phyloP scores from a whole-genome alignment of 2,797 vertebrate genomes.

The Dipus sagitta region DNA sequence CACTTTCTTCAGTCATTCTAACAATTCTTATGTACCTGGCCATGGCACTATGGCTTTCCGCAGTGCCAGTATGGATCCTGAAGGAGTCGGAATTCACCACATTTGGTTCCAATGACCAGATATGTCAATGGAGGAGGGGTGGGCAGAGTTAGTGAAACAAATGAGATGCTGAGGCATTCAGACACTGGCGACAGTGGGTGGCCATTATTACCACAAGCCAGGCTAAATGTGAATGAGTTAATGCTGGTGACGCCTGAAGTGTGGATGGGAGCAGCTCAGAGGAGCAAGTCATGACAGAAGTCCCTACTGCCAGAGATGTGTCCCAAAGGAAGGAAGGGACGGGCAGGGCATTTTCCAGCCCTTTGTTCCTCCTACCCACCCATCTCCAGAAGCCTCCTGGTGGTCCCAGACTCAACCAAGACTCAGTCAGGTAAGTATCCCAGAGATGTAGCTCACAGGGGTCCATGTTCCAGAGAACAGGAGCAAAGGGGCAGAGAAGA shows the following conservation, averaged over 20 bases:
- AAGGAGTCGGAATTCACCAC: background rate
- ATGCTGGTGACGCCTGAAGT: background rate
- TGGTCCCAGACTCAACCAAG: background rate
- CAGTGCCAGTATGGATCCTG: background rate
- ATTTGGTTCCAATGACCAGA: background rate
- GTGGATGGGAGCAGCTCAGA: background rate
- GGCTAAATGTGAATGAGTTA: background rate
- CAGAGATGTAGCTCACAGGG: no score
- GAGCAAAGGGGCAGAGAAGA: no score
- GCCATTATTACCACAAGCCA: no score
- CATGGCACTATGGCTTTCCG: background rate
- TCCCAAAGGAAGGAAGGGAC: background rate
- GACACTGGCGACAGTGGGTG: background rate
- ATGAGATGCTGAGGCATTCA: background rate
- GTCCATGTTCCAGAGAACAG: background rate
- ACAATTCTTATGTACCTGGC: slow-evolving; percentile 25
- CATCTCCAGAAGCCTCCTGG: background rate
- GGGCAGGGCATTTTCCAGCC: background rate
- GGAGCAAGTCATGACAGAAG: background rate
- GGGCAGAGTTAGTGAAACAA: background rate
- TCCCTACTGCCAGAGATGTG: background rate
- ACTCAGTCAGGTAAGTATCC: background rate
- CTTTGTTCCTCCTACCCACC: background rate
- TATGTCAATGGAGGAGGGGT: background rate
- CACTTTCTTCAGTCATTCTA: slow-evolving; percentile 36